Conservation (phyloP, 1,140 invertebrate genomes). For the Apolygus lucorum region DNA sequence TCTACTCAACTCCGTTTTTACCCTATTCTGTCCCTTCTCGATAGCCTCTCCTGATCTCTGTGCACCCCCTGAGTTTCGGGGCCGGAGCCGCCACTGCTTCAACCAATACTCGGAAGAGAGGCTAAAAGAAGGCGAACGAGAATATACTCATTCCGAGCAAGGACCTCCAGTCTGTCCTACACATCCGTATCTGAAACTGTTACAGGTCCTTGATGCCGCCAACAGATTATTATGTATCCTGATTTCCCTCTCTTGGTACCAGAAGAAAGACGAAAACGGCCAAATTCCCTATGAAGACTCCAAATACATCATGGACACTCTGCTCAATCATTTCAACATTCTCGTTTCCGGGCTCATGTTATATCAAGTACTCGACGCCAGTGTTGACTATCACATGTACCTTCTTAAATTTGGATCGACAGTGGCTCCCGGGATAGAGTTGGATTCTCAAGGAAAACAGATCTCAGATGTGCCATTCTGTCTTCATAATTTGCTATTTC, state of each 20-base stretch:
- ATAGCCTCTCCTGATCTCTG: no score
- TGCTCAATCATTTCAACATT: neutral
- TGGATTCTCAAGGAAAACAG: neutral
- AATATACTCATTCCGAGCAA: no score
- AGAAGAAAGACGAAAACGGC: slow-evolving; percentile 4
- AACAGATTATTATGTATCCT: neutral
- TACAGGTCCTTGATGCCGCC: neutral
- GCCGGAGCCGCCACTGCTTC: no score
- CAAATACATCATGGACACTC: neutral
- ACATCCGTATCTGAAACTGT: no score
- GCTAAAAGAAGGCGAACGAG: no score
- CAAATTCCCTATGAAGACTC: neutral
- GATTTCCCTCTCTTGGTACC: neutral
- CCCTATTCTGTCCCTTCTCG: no score
- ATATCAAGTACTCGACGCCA: neutral
- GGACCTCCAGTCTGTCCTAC: no score
- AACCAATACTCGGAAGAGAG: no score
- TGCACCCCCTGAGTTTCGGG: no score
- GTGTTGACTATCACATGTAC: neutral
- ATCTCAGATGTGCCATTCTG: neutral
- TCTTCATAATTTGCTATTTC: neutral
- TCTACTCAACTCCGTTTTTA: no score
- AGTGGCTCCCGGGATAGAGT: neutral
- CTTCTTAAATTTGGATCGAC: neutral
- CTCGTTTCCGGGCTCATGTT: neutral